Evolutionary conservation across 2,888 invertebrate species (phyloP), one percentile per base, ranked within the genome.

Genomic region (Lymantria monacha): DNA sequence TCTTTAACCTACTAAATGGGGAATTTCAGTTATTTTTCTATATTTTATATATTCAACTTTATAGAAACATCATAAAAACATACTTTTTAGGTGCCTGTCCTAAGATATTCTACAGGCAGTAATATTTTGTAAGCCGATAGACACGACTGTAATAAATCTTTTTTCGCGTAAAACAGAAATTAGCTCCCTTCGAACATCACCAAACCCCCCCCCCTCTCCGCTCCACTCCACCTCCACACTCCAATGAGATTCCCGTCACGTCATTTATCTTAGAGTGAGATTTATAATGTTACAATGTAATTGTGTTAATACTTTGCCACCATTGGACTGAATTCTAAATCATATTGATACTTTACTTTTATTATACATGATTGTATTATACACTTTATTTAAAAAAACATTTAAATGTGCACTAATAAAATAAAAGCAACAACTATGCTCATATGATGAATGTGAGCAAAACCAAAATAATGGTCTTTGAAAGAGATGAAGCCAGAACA

Each of bases 131-230:
- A 44, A 44, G 33, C 30, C 44, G 33, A 46, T 15, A 46, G 30
- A 15, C 12, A 12, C 33, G 9, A 30, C 11, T 30, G 42, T 42
- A 42, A 42, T 42, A 42, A 42, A 42, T 42, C 42, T 42, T 42
- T 71, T 71, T 67, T 61, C 70, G 68, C 72, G 72, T 74, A 76
- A 77, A 78, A 76, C 73, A 73, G 70, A 78, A 79, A 78, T 80
- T 80, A 80, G 71, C 59, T 31, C 59, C 61, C 42, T 45, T 36
- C 43, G 1, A 22, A 22, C 31, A 43, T n/a, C n/a, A n/a, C n/a
- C n/a, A n/a, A n/a, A n/a, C 9, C 43, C 42, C 12, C 37, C 42
- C 15, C 41, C 8, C 53, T 14, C 15, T 9, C 7, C 54, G 44
- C 65, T 66, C 66, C 22, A 22, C 22, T 22, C 22, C 5, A 22